Evolutionary conservation across 2,888 invertebrate species (phyloP).

Genomic region (Copidosoma aretas): DNA sequence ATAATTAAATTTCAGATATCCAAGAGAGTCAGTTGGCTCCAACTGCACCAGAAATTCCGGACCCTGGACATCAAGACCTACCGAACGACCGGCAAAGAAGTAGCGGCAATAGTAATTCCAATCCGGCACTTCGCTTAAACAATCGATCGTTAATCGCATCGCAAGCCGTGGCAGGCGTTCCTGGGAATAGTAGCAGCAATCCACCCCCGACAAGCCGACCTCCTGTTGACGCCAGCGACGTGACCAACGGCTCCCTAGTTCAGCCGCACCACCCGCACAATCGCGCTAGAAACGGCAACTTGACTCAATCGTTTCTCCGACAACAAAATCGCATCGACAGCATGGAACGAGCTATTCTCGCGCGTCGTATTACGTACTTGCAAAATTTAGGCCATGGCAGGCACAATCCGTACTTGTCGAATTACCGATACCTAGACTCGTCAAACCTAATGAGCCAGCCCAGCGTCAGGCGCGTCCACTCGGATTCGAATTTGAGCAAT

Average conservation of each 20-base stretch:
- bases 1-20: background rate
- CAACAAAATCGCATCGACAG: slow-evolving; percentile 46
- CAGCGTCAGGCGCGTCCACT: slow-evolving; percentile 37
- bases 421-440: slow-evolving; percentile 35
- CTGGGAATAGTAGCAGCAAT: background rate
- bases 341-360: slow-evolving; percentile 39
- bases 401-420: slow-evolving; percentile 47
- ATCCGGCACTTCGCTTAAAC: slow-evolving; percentile 9
- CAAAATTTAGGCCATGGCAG: slow-evolving; percentile 43
- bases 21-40: slow-evolving; percentile 16
- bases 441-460: slow-evolving; percentile 9
- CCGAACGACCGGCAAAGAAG: slow-evolving; percentile 21
- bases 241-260: background rate
- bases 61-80: slow-evolving; percentile 16
- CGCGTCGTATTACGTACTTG: slow-evolving; percentile 15
- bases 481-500: slow-evolving; percentile 38
- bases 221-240: background rate
- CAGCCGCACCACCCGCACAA: slow-evolving; percentile 42
- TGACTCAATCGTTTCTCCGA: slow-evolving; percentile 43
- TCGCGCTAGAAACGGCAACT: slow-evolving; percentile 17
- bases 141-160: slow-evolving; percentile 12
- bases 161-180: background rate
- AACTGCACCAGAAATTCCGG: slow-evolving; percentile 2
- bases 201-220: too few species aligned
- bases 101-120: slow-evolving; percentile 26